Base-by-base conservation (phyloP, 1,140 invertebrate species). In the Drosophila suzukii region DNA sequence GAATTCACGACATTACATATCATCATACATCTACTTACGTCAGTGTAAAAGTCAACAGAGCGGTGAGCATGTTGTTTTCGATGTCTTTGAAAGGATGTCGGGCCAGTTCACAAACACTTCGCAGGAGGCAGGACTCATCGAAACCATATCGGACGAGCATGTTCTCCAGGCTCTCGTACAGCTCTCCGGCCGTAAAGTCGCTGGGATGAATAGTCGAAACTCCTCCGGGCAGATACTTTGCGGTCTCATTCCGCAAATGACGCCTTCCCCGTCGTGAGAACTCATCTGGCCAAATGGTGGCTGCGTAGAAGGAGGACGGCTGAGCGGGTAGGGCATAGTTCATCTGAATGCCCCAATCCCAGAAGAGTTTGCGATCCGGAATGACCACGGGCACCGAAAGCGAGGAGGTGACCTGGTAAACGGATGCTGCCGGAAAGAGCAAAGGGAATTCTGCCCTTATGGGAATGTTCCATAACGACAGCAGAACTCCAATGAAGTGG, bases 71-170 rank as follows among this genome's bases (percentile, higher is more conserved):
- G 43, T 92, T 85, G 50, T 81, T 55, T 5, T 81, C 68, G 1
- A 79, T 17, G 5, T 70, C 76, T 32, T 89, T 71, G 20, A 92
- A 90, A 3, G 91, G 91, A 82, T 92, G 81, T 17, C 27, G 62
- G 0, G 91, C 77, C 32, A 92, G 27, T 15, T 92, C 89, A 24
- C 91, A 92, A 17, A 92, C 79, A 38, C 77, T 91, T 5, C 90
- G 81, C 17, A 91, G 44, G 2, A 92, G 57, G 32, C 91, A 92
- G 38, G 80, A 84, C 11, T 82, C 81, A 46, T 92, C 76, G 36
- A 81, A 92, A 4, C 90, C 91, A 54, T 85, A 86, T 20, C 57
- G 62, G 0, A 13, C 49, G 3, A 91, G 38, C 6, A 65, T 46
- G 43, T 85, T 74, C 46, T 91, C 86, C 13, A 91, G 70, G 27